A percentile compares a stretch with the other conserved stretches of the same genome.
phyloP scores from a whole-genome alignment of 2,888 invertebrate species.

The Rhaphigaster nebulosa region DNA sequence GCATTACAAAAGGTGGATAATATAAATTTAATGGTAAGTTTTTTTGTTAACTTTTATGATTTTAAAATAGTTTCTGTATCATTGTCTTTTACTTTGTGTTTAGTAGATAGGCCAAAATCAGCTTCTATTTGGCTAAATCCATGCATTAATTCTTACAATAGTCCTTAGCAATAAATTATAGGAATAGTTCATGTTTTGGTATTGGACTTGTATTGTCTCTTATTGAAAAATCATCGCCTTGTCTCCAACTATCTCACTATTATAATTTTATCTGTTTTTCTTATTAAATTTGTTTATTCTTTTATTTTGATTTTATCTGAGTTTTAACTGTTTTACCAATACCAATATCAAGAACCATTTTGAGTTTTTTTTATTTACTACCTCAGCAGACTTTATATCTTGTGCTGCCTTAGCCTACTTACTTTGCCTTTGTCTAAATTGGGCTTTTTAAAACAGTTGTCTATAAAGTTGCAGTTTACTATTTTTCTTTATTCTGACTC shows the following conservation, averaged over 20 bases:
- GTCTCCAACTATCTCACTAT: background rate
- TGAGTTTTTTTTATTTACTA: too few species aligned
- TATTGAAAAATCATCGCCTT: background rate
- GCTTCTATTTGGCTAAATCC: background rate
- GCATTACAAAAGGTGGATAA: conserved; percentile 44
- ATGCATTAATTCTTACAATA: background rate
- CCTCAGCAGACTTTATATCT: background rate
- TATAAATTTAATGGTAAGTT: conserved; percentile 34
- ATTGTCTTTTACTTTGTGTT: background rate
- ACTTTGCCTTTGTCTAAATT: background rate
- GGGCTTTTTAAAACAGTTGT: background rate
- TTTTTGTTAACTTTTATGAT: background rate
- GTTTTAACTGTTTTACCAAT: too few species aligned
- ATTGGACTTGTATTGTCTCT: background rate
- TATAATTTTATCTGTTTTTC: background rate
- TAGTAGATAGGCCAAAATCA: background rate
- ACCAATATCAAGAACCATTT: too few species aligned
- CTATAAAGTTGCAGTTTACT: background rate
- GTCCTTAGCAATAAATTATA: background rate
- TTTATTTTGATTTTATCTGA: background rate
- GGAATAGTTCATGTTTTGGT: background rate
- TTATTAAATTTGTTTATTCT: background rate
- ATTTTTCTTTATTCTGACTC: background rate
- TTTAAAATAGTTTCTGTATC: background rate
- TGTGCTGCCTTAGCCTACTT: background rate